Evolutionary conservation across 2,797 vertebrate species (phyloP).

Genomic region (Scyliorhinus canicula): DNA sequence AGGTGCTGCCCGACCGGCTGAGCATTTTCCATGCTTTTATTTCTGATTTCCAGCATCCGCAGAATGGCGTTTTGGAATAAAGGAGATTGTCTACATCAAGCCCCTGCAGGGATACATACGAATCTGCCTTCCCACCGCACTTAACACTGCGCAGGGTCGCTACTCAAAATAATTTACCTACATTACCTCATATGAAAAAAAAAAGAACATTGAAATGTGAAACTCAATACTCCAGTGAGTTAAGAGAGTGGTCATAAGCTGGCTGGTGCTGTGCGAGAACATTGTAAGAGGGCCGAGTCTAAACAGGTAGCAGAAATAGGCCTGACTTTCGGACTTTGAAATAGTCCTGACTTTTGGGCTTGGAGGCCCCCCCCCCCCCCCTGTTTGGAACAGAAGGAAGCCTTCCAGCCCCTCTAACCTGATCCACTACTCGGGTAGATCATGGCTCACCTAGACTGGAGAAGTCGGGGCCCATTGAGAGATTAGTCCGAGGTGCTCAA

Average conservation of each 20-base stretch:
- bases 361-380: not conserved
- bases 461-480: not conserved
- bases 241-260: not conserved
- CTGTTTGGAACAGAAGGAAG: too few species aligned
- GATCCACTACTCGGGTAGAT: not conserved
- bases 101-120: not conserved
- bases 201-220: not conserved
- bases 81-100: not conserved
- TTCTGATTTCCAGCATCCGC: not conserved
- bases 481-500: not conserved
- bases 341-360: not conserved
- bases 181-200: not conserved
- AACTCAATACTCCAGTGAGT: not conserved
- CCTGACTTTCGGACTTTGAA: not conserved
- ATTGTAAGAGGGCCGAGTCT: not conserved
- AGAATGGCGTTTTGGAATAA: not conserved
- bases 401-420: too few species aligned
- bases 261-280: too few species aligned
- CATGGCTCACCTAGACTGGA: too few species aligned
- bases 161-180: not conserved
- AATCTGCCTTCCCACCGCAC: not conserved
- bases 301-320: not conserved
- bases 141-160: not conserved
- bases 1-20: not conserved
- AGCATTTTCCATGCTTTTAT: not conserved